Evolutionary conservation across 2,113 vertebrate species (phyloP).

Genomic region (Glaucomys volans): DNA sequence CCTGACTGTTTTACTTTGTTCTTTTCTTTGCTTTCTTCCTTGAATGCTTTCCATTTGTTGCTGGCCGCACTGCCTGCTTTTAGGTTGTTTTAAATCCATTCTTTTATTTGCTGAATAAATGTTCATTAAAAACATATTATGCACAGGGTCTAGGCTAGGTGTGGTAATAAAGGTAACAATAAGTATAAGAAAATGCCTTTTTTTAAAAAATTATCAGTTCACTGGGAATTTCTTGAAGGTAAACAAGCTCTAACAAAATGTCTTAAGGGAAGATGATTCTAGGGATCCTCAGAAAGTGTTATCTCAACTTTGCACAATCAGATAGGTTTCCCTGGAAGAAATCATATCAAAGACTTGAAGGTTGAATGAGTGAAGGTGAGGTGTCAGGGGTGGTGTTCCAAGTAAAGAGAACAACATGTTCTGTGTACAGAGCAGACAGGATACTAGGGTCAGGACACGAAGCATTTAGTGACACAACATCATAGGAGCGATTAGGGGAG

Average conservation of each 20-base stretch:
- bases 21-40: not conserved
- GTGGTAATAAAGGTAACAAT: not conserved
- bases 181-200: not conserved
- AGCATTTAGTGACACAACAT: not conserved
- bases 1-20: not conserved
- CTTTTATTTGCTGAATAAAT: not conserved
- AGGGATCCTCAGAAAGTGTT: not conserved
- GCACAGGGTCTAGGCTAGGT: not conserved
- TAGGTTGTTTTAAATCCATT: not conserved
- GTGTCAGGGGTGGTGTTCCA: not conserved
- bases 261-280: not conserved
- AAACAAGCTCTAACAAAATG: not conserved
- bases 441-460: not conserved
- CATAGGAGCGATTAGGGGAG: not conserved
- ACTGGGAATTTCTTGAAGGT: not conserved
- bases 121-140: not conserved
- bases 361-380: not conserved
- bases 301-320: not conserved
- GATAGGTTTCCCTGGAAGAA: not conserved
- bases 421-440: not conserved
- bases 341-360: not conserved
- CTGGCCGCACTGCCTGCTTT: not conserved
- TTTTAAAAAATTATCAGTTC: not conserved
- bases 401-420: not conserved
- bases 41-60: not conserved